These are phyloP conservation scores for Microchirus variegatus DNA, from an alignment of 2,797 vertebrate species.

Conservation along the genomic window DNA sequence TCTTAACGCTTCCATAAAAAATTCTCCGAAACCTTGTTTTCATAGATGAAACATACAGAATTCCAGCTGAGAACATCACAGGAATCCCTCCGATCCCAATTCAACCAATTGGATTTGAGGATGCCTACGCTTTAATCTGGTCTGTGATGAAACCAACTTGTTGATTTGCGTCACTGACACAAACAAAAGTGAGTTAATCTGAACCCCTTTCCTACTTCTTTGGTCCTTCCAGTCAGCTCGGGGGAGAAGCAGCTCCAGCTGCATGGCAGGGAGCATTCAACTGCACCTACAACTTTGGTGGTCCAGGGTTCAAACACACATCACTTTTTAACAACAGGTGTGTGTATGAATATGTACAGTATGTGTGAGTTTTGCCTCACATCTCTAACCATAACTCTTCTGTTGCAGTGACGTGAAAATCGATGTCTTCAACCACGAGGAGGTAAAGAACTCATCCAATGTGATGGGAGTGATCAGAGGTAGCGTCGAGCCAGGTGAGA, in stretches of 20 bases:
- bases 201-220: neutral
- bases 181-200: neutral
- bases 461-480: slow-evolving; percentile 91
- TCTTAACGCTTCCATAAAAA: neutral
- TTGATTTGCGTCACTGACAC: neutral
- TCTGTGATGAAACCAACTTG: slow-evolving; percentile 59
- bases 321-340: slow-evolving; percentile 74
- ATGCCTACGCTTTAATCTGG: slow-evolving; percentile 87
- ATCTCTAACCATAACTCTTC: neutral
- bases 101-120: slow-evolving; percentile 90
- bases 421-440: slow-evolving; percentile 78
- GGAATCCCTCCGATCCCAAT: slow-evolving; percentile 87
- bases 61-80: slow-evolving; percentile 63
- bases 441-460: slow-evolving; percentile 83
- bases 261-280: slow-evolving; percentile 85
- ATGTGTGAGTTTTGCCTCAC: neutral
- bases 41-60: slow-evolving; percentile 84
- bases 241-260: slow-evolving; percentile 52
- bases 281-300: slow-evolving; percentile 85
- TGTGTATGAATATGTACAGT: no score
- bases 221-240: slow-evolving; percentile 74
- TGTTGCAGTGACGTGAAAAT: slow-evolving; percentile 83
- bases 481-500: slow-evolving; percentile 87
- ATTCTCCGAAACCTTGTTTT: slow-evolving; percentile 29
- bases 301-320: slow-evolving; percentile 80